These are phyloP conservation scores for Holcopasites calliopsidis DNA, from an alignment of 1,140 invertebrate species.

Conservation along the genomic window DNA sequence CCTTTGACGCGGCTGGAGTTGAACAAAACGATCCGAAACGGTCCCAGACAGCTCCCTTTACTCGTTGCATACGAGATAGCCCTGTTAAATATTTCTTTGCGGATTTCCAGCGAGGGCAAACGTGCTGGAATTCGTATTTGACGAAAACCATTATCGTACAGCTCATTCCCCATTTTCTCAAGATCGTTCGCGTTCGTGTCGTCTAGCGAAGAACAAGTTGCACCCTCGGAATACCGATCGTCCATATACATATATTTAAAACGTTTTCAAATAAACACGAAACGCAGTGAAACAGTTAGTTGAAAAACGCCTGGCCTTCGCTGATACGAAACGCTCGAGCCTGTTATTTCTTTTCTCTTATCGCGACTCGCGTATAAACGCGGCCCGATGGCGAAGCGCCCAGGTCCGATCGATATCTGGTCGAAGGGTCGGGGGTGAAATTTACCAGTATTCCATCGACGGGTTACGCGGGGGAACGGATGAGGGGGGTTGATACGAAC, in stretches of 20 bases:
- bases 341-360: constrained; percentile 31
- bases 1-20: background rate
- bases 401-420: constrained; percentile 44
- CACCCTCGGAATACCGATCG: background rate
- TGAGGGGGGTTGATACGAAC: background rate
- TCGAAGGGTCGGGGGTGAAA: constrained; percentile 3
- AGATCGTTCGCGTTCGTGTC: too few species aligned
- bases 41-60: background rate
- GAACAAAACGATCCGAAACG: background rate
- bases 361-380: constrained; percentile 20
- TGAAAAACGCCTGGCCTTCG: background rate
- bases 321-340: constrained; percentile 10
- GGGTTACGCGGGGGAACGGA: background rate
- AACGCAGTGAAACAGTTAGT: constrained; percentile 9
- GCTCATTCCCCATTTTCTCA: background rate
- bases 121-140: background rate
- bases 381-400: constrained; percentile 15
- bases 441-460: constrained; percentile 30
- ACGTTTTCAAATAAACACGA: constrained; percentile 21
- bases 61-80: background rate
- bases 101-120: too few species aligned
- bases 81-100: background rate
- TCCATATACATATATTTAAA: too few species aligned
- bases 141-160: background rate
- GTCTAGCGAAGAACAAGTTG: too few species aligned